Conservation (phyloP, 1,140 invertebrate genomes). For the Zaprionus africanus region DNA sequence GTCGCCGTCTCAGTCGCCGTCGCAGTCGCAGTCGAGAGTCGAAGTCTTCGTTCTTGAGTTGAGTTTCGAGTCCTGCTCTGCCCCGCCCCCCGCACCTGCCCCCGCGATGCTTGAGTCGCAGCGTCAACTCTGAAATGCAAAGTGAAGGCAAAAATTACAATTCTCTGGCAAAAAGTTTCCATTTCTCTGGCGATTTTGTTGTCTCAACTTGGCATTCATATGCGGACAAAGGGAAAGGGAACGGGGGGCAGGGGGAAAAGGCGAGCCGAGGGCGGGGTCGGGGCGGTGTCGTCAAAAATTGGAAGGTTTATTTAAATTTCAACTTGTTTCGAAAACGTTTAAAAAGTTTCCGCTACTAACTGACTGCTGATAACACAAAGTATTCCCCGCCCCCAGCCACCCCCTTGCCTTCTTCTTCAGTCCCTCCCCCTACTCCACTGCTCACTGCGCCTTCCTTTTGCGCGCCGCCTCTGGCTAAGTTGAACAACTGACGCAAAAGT, state of each 20-base stretch:
- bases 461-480: conserved; percentile 58
- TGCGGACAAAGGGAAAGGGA: neutral
- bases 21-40: conserved; percentile 5
- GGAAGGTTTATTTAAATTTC: conserved; percentile 82
- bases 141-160: conserved; percentile 52
- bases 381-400: conserved; percentile 21
- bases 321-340: conserved; percentile 82
- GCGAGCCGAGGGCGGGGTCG: no score
- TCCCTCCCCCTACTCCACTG: neutral
- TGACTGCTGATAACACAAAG: conserved; percentile 80
- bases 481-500: conserved; percentile 77
- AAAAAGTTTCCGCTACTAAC: conserved; percentile 81
- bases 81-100: neutral
- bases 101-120: conserved; percentile 30
- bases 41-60: conserved; percentile 3
- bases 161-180: conserved; percentile 57
- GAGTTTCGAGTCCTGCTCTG: conserved; percentile 11
- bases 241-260: neutral
- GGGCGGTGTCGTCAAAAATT: conserved; percentile 72
- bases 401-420: no score
- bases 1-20: conserved; percentile 8
- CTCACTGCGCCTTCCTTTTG: conserved; percentile 6
- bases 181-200: conserved; percentile 76
- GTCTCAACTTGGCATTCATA: conserved; percentile 70
- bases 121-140: conserved; percentile 48